Percentiles rank a stretch among this genome's conserved stretches.
These are phyloP conservation scores for Ceryle rudis DNA, from an alignment of 2,797 vertebrate genomes.

Conservation along the genomic window DNA sequence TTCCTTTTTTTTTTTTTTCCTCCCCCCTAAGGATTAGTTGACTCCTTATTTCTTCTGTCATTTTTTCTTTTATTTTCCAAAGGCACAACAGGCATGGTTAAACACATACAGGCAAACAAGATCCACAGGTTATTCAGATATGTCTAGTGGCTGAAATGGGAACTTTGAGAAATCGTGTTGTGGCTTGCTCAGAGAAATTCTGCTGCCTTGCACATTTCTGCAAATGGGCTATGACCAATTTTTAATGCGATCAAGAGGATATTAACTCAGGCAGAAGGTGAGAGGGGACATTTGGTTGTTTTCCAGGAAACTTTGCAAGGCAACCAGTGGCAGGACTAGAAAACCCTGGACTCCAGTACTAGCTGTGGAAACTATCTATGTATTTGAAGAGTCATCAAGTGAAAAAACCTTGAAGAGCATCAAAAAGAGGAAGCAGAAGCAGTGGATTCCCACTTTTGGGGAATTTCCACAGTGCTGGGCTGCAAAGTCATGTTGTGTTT, in stretches of 20 bases:
- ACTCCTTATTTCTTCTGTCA: not conserved
- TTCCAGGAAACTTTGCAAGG: not conserved
- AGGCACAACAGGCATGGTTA: not conserved
- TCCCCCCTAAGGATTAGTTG: not conserved
- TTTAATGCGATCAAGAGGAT: not conserved
- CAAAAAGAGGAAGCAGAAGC: slow-evolving; percentile 26
- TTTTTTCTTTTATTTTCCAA: not conserved
- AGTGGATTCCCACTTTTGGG: not conserved
- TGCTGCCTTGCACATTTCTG: not conserved
- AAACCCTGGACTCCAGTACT: not conserved
- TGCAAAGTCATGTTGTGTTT: not conserved
- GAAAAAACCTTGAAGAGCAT: not conserved
- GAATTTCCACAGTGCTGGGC: slow-evolving; percentile 4
- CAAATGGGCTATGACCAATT: not conserved
- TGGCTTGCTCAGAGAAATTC: not conserved
- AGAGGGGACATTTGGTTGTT: not conserved
- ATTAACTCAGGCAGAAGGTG: not conserved
- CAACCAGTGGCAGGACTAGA: not conserved
- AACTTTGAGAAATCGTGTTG: not conserved
- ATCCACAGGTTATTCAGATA: not conserved
- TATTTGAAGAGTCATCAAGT: not conserved
- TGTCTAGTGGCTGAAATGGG: rapidly evolving
- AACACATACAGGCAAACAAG: not conserved
- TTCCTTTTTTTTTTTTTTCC: not conserved
- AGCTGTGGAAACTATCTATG: not conserved